Conservation (phyloP, 2,797 vertebrate genomes). For the Scarus forsteni region DNA sequence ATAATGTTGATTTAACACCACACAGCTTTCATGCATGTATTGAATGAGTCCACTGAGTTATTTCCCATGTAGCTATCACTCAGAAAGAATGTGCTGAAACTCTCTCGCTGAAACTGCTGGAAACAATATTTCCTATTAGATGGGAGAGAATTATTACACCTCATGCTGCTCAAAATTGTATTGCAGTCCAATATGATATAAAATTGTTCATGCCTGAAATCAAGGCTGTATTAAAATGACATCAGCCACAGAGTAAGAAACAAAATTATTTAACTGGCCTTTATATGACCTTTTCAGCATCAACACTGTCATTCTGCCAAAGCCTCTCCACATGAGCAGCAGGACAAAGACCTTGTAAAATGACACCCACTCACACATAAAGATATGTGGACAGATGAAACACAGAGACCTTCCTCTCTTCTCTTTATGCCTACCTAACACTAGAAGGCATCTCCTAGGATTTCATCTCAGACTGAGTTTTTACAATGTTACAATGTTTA, state of each 20-base stretch:
- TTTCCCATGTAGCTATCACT: no score
- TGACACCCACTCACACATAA: background rate
- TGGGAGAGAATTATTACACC: background rate
- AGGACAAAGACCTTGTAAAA: slow-evolving; percentile 6
- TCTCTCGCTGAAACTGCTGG: no score
- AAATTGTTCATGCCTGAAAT: background rate
- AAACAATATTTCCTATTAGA: no score
- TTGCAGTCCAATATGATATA: background rate
- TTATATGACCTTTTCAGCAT: slow-evolving; percentile 4
- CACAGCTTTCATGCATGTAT: no score
- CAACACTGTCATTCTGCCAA: slow-evolving; percentile 18
- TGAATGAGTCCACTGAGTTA: no score
- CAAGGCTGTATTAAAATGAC: background rate
- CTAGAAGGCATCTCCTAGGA: no score
- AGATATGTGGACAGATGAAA: slow-evolving; percentile 10
- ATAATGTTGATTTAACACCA: no score
- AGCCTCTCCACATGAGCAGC: slow-evolving; percentile 21
- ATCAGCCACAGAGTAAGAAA: background rate
- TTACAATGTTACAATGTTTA: no score
- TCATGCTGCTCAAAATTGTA: background rate
- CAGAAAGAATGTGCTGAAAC: no score
- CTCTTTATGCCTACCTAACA: slow-evolving; percentile 22
- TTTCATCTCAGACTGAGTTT: no score
- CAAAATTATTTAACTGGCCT: background rate
- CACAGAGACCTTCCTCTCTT: slow-evolving; percentile 26